A percentile compares a stretch with the other conserved stretches of the same genome.
Conservation (phyloP, 2,113 vertebrate genomes). For the Mustelus asterias region DNA sequence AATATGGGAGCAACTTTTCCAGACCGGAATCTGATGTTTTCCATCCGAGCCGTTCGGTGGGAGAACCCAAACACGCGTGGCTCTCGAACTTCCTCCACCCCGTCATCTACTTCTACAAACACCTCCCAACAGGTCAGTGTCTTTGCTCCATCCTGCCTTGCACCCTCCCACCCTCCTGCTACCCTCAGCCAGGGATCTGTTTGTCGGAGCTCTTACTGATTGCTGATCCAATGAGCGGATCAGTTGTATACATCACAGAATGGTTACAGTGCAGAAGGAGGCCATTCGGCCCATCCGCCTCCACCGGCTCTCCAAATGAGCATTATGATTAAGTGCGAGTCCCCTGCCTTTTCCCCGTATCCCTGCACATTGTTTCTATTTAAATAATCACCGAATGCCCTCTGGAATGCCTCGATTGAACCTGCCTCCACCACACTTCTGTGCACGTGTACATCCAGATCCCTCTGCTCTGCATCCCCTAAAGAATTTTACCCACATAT, state of each 20-base stretch:
- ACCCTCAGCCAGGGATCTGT: neutral
- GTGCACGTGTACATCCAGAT: no score
- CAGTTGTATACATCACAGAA: neutral
- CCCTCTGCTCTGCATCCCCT: no score
- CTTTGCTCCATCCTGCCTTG: neutral
- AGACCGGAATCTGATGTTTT: constrained; percentile 69
- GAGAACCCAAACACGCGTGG: constrained; percentile 80
- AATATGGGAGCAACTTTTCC: constrained; percentile 83
- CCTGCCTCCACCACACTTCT: no score
- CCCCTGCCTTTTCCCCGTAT: no score
- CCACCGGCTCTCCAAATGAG: no score
- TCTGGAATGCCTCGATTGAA: no score
- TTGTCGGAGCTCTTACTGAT: neutral
- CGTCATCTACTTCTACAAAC: constrained; percentile 83
- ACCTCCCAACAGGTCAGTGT: constrained; percentile 74
- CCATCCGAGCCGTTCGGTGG: constrained; percentile 70
- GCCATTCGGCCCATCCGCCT: no score
- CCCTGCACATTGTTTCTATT: no score
- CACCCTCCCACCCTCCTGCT: neutral
- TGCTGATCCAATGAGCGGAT: neutral
- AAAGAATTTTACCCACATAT: no score
- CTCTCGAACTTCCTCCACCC: constrained; percentile 92
- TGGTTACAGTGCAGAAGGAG: no score
- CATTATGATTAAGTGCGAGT: no score
- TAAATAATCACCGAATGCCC: no score